Evolutionary conservation across 1,140 invertebrate genomes (phyloP), one percentile per base, ranked within the genome.

Genomic region (Zaprionus gabonicus): DNA sequence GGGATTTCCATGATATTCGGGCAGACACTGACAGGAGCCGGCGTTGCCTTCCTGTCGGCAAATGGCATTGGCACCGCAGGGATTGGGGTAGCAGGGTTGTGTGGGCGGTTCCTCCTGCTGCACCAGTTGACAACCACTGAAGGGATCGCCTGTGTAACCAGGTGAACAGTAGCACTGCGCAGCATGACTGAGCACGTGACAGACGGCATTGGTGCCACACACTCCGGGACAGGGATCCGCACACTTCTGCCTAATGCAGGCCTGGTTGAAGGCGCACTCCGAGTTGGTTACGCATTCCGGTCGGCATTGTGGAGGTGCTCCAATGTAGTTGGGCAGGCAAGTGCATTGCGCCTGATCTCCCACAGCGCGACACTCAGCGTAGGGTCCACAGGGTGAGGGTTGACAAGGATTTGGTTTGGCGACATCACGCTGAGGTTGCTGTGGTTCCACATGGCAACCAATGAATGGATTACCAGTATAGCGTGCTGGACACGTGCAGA

Each of bases 231-330:
- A 98, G 36, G 97, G 97, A 93, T 98, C 95, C 60, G 94, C 93
- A 92, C 97, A 98, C 93, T 96, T 96, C 72, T 95, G 95, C 78
- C 71, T 70, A 2, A 82, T 56, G 38, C 84, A 92, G 2, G 81
- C 80, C 28, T 76, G 71, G 12, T 88, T 68, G 9, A 77, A 94
- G 93, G 95, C 95, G 91, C 97, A 98, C 55, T 97, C 94, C 1
- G 97, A 97, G 92, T 97, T 97, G 5, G 96, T 95, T 25, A 97
- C 96, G 93, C 97, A 98, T 31, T 97, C 96, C 41, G 96, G 96
- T 75, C 96, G 94, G 81, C 97, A 97, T 57, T 95, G 95, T 92
- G 96, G 95, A 25, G 96, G 96, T 91, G 96, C 95, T 79, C 96
- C 96, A 65, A 96, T 94, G 81, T 96, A 96, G 68, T 95, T 94